Percentiles rank a stretch among this genome's conserved stretches.
Conservation (phyloP, 2,888 invertebrate species). For the Cordilura impudica region DNA sequence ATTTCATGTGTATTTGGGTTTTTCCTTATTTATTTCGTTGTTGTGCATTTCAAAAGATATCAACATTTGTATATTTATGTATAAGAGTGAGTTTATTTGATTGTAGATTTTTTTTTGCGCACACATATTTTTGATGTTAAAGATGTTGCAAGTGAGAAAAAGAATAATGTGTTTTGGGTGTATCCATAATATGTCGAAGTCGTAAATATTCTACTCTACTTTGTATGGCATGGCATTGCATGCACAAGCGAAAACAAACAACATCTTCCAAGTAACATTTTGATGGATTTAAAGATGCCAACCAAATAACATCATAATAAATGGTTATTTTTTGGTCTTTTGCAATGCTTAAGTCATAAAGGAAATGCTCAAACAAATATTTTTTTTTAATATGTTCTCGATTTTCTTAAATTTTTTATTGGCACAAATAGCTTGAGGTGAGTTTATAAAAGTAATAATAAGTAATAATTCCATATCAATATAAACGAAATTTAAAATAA, state of each 20-base stretch:
- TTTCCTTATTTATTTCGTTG: conserved; percentile 30
- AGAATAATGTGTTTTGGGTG: conserved; percentile 62
- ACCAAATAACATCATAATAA: conserved; percentile 53
- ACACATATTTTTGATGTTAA: conserved; percentile 36
- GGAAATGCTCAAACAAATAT: neutral
- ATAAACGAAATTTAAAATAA: too few species aligned
- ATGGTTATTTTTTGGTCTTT: conserved; percentile 24
- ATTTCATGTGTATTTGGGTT: conserved; percentile 46
- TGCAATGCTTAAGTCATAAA: neutral
- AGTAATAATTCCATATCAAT: too few species aligned
- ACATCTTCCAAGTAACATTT: conserved; percentile 39
- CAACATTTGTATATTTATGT: conserved; percentile 22
- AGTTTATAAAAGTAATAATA: too few species aligned
- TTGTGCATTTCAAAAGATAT: conserved; percentile 6
- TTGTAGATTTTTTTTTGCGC: neutral
- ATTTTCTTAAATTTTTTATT: neutral
- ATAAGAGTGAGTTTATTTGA: conserved; percentile 13
- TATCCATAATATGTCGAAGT: conserved; percentile 60
- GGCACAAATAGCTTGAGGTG: neutral
- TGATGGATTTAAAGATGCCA: conserved; percentile 60
- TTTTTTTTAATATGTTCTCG: neutral
- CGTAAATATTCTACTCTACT: conserved; percentile 57
- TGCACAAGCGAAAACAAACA: too few species aligned
- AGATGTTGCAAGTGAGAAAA: conserved; percentile 63
- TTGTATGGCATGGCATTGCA: conserved; percentile 7